Evolutionary conservation across 2,113 vertebrate species (phyloP), one percentile per base, ranked within the genome.

Genomic region (Hymenochirus boettgeri): DNA sequence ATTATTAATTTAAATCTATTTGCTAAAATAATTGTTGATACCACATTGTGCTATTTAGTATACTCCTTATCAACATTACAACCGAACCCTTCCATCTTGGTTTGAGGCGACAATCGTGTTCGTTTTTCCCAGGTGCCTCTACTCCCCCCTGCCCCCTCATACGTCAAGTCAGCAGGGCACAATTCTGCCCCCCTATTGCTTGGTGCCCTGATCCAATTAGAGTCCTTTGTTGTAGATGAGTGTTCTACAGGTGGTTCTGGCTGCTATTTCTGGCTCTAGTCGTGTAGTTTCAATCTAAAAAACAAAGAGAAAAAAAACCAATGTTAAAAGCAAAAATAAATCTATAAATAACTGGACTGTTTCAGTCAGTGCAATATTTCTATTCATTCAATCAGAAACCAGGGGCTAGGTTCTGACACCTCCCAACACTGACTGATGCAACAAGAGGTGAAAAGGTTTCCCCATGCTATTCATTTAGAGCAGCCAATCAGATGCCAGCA

Each of bases 141-240:
- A n/a, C 39, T 39, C 26, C 42, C 26, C 63, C 10, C 23, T 18
- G 27, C 21, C 37, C n/a, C n/a, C n/a, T n/a, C n/a, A n/a, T n/a
- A n/a, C n/a, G n/a, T n/a, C n/a, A n/a, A n/a, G 39, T 26, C 39
- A 25, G 55, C 46, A 45, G 25, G 15, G 15, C 39, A 15, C 6
- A 5, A 3, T 15, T n/a, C 17, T 15, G 11, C 13, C 39, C 39
- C 35, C 13, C 29, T 19, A 3, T 33, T 15, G 26, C 21, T 21
- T 19, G 47, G 23, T 42, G 25, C 56, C 33, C 31, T 29, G 15
- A 18, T 25, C 19, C 17, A 35, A n/a, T n/a, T 29, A 29, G 46
- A 24, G 78, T 2, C 91, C 93, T 80, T 97, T 98, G 73, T 96
- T 98, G 88, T 93, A 95, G 45, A 89, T 83, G 65, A 96, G 80